Evolutionary conservation across 1,140 invertebrate species (phyloP).

Genomic region (Temnothorax longispinosus): DNA sequence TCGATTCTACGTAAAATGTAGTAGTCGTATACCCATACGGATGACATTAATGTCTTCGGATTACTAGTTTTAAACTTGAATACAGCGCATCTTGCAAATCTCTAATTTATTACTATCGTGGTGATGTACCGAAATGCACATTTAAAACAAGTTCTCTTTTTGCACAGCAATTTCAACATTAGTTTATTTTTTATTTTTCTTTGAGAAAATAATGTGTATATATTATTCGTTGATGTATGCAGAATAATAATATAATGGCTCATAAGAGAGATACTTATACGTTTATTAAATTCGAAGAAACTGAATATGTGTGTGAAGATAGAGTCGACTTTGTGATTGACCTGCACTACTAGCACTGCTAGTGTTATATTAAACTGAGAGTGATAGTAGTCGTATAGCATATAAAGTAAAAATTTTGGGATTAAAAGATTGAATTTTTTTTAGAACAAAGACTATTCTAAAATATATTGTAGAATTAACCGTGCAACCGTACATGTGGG

Average conservation of each 20-base stretch:
- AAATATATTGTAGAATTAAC: background rate
- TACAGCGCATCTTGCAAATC: background rate
- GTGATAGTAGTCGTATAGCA: background rate
- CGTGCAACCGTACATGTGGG: too few relatives aligned
- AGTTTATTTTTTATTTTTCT: background rate
- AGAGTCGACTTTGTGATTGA: slow-evolving; percentile 1
- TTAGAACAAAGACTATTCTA: background rate
- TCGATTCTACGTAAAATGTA: slow-evolving; percentile 7
- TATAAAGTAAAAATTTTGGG: background rate
- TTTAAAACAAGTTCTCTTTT: background rate
- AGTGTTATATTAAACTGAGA: background rate
- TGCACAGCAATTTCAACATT: background rate
- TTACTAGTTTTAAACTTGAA: background rate
- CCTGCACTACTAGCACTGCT: background rate
- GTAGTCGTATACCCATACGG: background rate
- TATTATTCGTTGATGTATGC: background rate
- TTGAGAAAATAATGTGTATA: background rate
- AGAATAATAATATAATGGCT: background rate
- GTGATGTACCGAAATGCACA: background rate
- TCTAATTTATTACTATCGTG: background rate
- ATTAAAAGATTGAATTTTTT: background rate
- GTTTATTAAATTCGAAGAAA: background rate
- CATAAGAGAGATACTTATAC: background rate
- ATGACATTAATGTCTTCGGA: background rate
- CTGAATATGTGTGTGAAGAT: background rate